Percentiles rank a stretch among this genome's conserved stretches.
Conservation (phyloP, 2,113 vertebrate species). For the Zingel zingel region DNA sequence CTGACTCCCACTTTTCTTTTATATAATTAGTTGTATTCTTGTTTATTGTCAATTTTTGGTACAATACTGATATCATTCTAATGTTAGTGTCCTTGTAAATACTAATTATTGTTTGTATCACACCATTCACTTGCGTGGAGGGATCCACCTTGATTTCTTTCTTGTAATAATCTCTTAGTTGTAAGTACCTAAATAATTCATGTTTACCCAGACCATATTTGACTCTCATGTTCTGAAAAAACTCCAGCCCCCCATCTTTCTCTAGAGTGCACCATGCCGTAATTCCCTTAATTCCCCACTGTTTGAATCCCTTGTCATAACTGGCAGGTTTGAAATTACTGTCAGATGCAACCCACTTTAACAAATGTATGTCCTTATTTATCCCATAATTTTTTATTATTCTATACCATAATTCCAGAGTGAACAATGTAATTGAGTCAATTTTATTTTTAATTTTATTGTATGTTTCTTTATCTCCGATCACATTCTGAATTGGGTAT, state of each 20-base stretch:
- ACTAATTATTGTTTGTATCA: too few relatives aligned
- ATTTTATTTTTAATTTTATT: background rate
- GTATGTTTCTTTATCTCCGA: too few relatives aligned
- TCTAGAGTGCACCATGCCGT: background rate
- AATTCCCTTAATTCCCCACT: background rate
- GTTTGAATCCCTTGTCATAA: background rate
- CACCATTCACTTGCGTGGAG: too few relatives aligned
- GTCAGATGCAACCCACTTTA: background rate
- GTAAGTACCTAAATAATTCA: background rate
- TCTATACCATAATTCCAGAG: background rate
- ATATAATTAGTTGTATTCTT: too few relatives aligned
- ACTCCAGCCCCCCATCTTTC: background rate
- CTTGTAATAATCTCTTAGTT: too few relatives aligned
- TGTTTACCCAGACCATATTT: background rate
- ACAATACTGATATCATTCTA: too few relatives aligned
- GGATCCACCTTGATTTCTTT: too few relatives aligned
- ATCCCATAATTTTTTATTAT: background rate
- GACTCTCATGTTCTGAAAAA: background rate
- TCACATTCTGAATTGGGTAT: too few relatives aligned
- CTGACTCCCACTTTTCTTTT: too few relatives aligned
- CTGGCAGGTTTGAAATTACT: background rate
- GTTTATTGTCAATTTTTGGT: too few relatives aligned
- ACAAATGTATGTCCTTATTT: background rate
- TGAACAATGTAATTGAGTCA: background rate
- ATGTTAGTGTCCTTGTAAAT: too few relatives aligned